phyloP scores from a whole-genome alignment of 2,113 vertebrate genomes.

The Gavialis gangeticus region DNA sequence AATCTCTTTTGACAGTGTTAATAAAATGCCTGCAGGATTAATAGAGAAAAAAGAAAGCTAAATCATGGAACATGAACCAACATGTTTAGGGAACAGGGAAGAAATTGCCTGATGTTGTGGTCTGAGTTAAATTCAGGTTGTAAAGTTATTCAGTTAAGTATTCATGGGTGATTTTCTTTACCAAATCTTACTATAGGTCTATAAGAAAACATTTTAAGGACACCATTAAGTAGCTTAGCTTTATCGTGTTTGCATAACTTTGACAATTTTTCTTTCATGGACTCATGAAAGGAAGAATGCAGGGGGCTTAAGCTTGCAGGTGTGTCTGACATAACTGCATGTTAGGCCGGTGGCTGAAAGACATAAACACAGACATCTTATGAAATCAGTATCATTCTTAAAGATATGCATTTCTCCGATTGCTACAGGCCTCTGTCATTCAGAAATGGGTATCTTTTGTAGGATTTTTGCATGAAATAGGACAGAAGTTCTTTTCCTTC shows the following conservation, averaged over 20 bases:
- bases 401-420: neutral
- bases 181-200: neutral
- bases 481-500: neutral
- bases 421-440: neutral
- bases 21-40: slow-evolving; percentile 1
- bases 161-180: neutral
- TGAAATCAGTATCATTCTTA: neutral
- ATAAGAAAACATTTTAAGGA: neutral
- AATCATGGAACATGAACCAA: slow-evolving; percentile 22
- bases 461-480: neutral
- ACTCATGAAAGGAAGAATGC: neutral
- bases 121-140: neutral
- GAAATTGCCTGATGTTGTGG: slow-evolving; percentile 10
- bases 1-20: neutral
- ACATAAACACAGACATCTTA: neutral
- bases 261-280: neutral
- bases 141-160: slow-evolving; percentile 1
- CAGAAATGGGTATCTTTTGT: neutral
- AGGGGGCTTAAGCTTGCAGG: neutral
- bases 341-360: neutral
- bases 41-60: slow-evolving; percentile 30
- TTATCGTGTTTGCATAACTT: neutral
- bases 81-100: neutral
- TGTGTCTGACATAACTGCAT: neutral
- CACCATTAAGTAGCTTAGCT: neutral